phyloP scores from a whole-genome alignment of 1,140 invertebrate species.

The Drosophila elegans region DNA sequence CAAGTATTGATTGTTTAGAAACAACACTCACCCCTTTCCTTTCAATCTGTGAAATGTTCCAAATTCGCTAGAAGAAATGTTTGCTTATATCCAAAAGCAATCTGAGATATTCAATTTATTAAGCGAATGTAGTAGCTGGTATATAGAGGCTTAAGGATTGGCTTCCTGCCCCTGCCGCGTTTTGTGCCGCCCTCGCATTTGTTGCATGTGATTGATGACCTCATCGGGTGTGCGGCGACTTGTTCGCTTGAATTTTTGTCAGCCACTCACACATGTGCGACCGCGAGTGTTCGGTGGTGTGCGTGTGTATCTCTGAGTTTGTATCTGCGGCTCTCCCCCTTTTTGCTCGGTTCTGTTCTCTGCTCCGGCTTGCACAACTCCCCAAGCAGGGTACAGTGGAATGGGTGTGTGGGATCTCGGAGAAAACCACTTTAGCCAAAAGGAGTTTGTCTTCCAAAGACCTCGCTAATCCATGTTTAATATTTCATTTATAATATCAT shows the following conservation, averaged over 20 bases:
- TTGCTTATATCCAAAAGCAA: constrained; percentile 16
- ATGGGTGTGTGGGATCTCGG: not conserved
- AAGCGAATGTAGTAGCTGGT: constrained; percentile 1
- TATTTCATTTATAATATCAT: not conserved
- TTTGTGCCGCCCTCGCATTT: constrained; percentile 42
- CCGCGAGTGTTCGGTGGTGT: constrained; percentile 17
- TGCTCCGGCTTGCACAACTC: constrained; percentile 37
- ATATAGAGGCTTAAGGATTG: constrained; percentile 42
- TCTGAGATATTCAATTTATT: not conserved
- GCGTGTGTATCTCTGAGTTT: constrained; percentile 23
- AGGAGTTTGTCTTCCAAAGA: not conserved
- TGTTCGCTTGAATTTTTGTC: constrained; percentile 51
- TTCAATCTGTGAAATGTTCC: no score
- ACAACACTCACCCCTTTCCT: not conserved
- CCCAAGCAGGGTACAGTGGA: constrained; percentile 31
- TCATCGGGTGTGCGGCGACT: constrained; percentile 57
- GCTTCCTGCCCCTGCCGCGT: constrained; percentile 29
- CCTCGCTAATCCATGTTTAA: not conserved
- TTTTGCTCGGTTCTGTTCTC: constrained; percentile 15
- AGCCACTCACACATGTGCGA: constrained; percentile 39
- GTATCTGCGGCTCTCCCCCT: constrained; percentile 32
- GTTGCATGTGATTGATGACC: constrained; percentile 77
- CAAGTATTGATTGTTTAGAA: not conserved
- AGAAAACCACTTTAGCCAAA: not conserved
- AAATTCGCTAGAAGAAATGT: constrained; percentile 4